Conservation (phyloP, 2,113 vertebrate genomes). For the Lamprologus tigripictilis region DNA sequence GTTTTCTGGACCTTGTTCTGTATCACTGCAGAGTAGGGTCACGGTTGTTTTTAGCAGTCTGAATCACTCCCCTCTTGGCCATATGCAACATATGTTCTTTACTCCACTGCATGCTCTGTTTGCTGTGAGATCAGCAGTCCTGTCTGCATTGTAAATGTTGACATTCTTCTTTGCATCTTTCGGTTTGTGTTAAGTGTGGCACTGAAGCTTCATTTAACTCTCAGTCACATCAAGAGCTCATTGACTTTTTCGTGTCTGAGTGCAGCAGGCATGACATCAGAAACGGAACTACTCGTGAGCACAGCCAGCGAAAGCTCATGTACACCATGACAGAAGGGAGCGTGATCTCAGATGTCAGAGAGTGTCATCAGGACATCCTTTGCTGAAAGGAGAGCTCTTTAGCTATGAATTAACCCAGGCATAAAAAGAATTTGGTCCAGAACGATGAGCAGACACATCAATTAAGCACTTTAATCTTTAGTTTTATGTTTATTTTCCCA, state of each 20-base stretch:
- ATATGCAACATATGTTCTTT: neutral
- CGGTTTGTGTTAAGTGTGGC: neutral
- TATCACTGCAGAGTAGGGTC: neutral
- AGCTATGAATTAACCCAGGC: neutral
- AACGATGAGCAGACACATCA: neutral
- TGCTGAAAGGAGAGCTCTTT: neutral
- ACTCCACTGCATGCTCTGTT: neutral
- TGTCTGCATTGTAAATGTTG: neutral
- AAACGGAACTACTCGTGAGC: slow-evolving; percentile 1
- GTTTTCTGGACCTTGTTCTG: neutral
- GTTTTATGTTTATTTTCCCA: neutral
- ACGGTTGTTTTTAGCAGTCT: neutral
- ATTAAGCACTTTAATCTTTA: neutral
- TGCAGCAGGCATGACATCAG: slow-evolving; percentile 21
- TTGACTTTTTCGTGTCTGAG: neutral
- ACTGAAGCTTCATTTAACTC: neutral
- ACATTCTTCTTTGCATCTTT: neutral
- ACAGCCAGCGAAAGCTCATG: neutral
- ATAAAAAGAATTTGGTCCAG: neutral
- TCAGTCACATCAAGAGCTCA: neutral
- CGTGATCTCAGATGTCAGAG: neutral
- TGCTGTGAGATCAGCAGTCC: neutral
- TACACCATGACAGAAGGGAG: neutral
- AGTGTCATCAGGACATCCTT: neutral
- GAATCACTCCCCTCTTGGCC: neutral